Evolutionary conservation across 2,888 invertebrate species (phyloP).

Genomic region (Drosophila anceps): DNA sequence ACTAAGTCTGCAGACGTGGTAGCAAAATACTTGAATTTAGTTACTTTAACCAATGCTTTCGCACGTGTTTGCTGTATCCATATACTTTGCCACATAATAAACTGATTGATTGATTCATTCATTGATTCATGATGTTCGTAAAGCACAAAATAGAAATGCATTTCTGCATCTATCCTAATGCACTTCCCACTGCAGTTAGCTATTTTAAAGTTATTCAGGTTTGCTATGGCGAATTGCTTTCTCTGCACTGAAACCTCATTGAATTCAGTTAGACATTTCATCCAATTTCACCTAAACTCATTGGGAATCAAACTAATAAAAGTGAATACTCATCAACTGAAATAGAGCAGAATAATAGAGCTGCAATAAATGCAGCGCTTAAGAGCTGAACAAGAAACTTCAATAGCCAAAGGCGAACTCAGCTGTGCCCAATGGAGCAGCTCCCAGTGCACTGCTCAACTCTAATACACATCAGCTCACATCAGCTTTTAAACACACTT

Average conservation of each 20-base stretch:
- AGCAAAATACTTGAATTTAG: too few species aligned
- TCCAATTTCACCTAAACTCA: not conserved
- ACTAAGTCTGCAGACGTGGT: too few species aligned
- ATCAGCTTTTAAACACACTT: not conserved
- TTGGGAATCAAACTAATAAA: not conserved
- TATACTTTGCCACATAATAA: too few species aligned
- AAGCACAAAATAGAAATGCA: not conserved
- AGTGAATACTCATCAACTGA: not conserved
- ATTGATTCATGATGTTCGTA: too few species aligned
- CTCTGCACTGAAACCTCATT: not conserved
- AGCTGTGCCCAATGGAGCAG: not conserved
- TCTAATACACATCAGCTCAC: conserved; percentile 1
- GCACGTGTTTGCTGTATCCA: too few species aligned
- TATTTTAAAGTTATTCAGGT: not conserved
- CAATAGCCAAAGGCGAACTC: not conserved
- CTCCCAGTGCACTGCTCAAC: not conserved
- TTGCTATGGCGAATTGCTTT: not conserved
- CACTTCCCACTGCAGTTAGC: too few species aligned
- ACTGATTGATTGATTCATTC: too few species aligned
- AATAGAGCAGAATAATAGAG: not conserved
- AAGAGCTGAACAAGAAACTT: not conserved
- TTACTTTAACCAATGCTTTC: too few species aligned
- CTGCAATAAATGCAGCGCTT: not conserved
- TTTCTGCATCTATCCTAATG: too few species aligned
- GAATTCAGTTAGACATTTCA: not conserved